Evolutionary conservation across 2,888 invertebrate genomes (phyloP).

Genomic region (Orthosia gothica): DNA sequence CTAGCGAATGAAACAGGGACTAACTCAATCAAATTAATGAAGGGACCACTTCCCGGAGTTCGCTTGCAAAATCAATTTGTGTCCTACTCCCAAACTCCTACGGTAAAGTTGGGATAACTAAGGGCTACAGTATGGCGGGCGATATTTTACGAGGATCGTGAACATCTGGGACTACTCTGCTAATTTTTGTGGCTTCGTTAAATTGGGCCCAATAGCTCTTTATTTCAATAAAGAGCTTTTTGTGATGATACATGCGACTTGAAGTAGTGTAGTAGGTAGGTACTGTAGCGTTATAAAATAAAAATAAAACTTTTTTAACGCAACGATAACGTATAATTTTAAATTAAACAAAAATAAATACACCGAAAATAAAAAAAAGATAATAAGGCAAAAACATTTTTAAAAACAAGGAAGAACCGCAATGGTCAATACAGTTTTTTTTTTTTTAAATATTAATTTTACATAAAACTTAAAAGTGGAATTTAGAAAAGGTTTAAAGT

Average conservation of each 20-base stretch:
- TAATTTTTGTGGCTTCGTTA: slow-evolving; percentile 36
- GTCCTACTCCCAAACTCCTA: slow-evolving; percentile 24
- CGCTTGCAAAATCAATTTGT: slow-evolving; percentile 67
- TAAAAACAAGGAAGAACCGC: too few relatives aligned
- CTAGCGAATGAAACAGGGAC: slow-evolving; percentile 26
- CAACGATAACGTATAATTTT: too few relatives aligned
- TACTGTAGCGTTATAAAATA: too few relatives aligned
- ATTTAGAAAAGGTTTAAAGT: too few relatives aligned
- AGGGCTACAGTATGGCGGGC: slow-evolving; percentile 31
- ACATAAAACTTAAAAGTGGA: too few relatives aligned
- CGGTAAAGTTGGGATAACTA: slow-evolving; percentile 51
- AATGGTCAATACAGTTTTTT: too few relatives aligned
- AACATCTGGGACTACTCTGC: slow-evolving; percentile 32
- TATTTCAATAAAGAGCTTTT: background rate
- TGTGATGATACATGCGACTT: background rate
- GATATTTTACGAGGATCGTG: slow-evolving; percentile 41
- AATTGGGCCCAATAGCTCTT: background rate
- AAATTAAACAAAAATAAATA: too few relatives aligned
- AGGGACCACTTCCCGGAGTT: slow-evolving; percentile 56
- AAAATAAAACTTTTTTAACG: too few relatives aligned
- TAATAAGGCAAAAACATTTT: too few relatives aligned
- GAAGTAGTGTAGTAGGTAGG: background rate
- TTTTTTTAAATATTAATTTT: too few relatives aligned
- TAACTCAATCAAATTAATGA: slow-evolving; percentile 67
- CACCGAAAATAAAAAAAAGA: too few relatives aligned